Evolutionary conservation across 2,888 invertebrate species (phyloP).

Genomic region (Lumbricus terrestris): DNA sequence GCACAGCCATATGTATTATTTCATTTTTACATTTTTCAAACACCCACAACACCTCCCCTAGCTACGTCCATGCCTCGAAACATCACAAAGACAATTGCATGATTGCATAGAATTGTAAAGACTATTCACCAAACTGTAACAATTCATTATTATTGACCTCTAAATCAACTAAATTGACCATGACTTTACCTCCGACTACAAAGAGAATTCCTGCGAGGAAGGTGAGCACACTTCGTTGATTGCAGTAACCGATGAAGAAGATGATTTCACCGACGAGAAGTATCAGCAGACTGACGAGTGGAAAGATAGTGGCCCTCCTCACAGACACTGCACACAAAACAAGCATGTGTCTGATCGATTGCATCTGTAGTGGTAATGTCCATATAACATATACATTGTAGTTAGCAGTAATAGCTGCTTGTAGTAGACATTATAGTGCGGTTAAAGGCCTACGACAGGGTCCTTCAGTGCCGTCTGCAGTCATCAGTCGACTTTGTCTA

Average conservation of each 20-base stretch:
- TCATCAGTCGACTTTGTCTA: not conserved
- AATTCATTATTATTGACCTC: not conserved
- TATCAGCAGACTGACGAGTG: constrained; percentile 54
- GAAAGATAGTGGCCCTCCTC: constrained; percentile 55
- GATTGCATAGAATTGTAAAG: too few relatives aligned
- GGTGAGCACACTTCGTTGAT: constrained; percentile 54
- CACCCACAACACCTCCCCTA: too few relatives aligned
- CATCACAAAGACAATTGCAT: too few relatives aligned
- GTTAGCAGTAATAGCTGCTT: not conserved
- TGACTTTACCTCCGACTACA: constrained; percentile 55
- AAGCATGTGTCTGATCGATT: not conserved
- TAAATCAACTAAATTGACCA: not conserved
- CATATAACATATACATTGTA: too few relatives aligned
- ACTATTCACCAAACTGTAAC: too few relatives aligned
- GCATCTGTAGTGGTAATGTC: too few relatives aligned
- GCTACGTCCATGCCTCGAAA: too few relatives aligned
- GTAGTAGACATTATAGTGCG: not conserved
- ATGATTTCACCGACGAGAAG: constrained; percentile 56
- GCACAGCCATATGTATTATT: too few relatives aligned
- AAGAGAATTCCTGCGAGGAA: constrained; percentile 58
- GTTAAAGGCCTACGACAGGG: not conserved
- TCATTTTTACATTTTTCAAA: too few relatives aligned
- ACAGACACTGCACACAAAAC: constrained; percentile 49
- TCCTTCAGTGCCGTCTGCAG: not conserved
- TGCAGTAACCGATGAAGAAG: constrained; percentile 57